Base-by-base conservation (phyloP, 2,888 invertebrate genomes). In the Monochamus alternatus region DNA sequence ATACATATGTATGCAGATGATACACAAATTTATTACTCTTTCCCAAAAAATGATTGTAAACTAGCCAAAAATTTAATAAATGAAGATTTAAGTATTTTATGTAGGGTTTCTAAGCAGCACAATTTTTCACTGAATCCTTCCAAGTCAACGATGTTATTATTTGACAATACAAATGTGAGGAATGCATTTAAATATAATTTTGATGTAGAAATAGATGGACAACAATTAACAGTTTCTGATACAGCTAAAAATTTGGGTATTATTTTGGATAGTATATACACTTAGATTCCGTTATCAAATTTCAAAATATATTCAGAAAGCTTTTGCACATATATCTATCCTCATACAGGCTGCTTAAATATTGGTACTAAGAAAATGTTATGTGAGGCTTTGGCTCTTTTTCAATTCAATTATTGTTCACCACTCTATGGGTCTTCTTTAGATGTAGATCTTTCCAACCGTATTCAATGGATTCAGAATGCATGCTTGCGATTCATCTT, bases 391-490 rank as follows among this genome's bases (percentile, higher is more conserved):
- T 66, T 66, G 14, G 43, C 55, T n/a, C 22, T 65, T 7, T 65
- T 47, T 5, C 65, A 65, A 47, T 65, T 44, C 30, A 65, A 1
- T 8, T 65, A 51, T 10, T 43, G 65, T 44, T 9, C 65, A 4
- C 44, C 65, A n/a, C 12, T 65, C 3, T 65, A 65, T 30, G 44
- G 65, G 12, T 14, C 65, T 22, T 68, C 31, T 43, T 9, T 68
- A 4, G 55, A 52, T 10, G 5, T 9, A 0, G 68, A 68, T 31
- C 0, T 32, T 55, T 31, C 43, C 3, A 55, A 68, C n/a, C 32
- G 58, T 43, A 43, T 68, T 5, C 68, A 68, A 52, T 31, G 68
- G 3, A 55, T 68, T n/a, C 68, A 68, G 32, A 68, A 68, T 32
- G 30, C 55, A 14, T 68, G 68, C 52, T 30, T 55, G 10, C n/a